Percentiles rank a stretch among this genome's conserved stretches.
phyloP scores from a whole-genome alignment of 2,888 invertebrate genomes.

The Lucinisca nassula region DNA sequence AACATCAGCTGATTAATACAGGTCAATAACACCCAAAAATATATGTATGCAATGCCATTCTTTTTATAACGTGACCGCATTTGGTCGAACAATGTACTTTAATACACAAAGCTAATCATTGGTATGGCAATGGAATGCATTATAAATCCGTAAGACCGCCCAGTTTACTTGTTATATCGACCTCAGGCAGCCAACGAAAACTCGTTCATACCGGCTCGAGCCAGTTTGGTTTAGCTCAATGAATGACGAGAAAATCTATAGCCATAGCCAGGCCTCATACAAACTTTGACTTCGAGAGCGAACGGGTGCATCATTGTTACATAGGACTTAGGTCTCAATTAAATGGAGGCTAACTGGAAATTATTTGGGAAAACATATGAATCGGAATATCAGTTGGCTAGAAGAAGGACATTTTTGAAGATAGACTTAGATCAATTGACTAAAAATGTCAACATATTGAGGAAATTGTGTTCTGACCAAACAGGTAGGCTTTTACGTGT shows the following conservation, averaged over 20 bases:
- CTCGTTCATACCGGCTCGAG: conserved; percentile 1
- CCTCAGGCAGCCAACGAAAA: background rate
- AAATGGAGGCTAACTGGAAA: conserved; percentile 38
- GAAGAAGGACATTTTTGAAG: conserved; percentile 68
- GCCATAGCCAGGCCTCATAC: conserved; percentile 4
- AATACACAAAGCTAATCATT: background rate
- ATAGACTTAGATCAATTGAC: conserved; percentile 71
- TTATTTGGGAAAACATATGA: conserved; percentile 22
- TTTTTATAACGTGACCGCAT: background rate
- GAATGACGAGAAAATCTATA: conserved; percentile 4
- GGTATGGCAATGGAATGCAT: background rate
- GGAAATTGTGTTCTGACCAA: conserved; percentile 51
- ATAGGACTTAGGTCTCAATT: background rate
- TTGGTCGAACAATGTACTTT: background rate
- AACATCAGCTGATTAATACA: background rate
- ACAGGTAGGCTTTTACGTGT: conserved; percentile 48
- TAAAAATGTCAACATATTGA: conserved; percentile 66
- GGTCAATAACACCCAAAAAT: background rate
- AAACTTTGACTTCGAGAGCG: conserved; percentile 10
- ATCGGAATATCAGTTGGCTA: conserved; percentile 53
- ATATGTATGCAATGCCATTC: background rate
- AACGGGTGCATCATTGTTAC: background rate
- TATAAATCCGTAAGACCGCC: background rate
- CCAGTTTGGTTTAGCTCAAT: conserved; percentile 12
- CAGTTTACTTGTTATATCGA: conserved; percentile 11